Base-by-base conservation (phyloP, 2,113 vertebrate species). In the Uria lomvia region DNA sequence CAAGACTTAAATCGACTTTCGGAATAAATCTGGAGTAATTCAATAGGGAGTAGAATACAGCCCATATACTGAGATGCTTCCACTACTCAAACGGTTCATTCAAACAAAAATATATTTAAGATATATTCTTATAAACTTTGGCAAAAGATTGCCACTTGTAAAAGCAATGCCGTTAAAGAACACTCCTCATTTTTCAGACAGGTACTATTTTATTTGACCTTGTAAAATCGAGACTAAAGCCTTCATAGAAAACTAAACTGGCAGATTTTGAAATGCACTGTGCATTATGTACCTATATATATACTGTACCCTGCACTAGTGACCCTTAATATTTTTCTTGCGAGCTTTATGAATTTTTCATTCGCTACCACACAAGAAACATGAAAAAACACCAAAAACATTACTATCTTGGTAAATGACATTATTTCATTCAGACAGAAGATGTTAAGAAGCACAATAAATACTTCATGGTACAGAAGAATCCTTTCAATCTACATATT, bases 341-440 rank as follows among this genome's bases (percentile, higher is more conserved):
- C 5, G 9, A 82, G 73, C 53, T 65, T 75, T 68, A 95, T 92
- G 70, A 95, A 92, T 92, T 95, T 96, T 94, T 96, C 56, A 92
- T 93, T 75, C 3, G 0, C 58, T 92, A 87, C 55, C 65, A 84
- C 15, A 72, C 12, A 84, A 81, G 36, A 71, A 95, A 91, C 42
- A 66, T 5, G 24, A 91, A 92, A 89, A 68, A 47, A 15, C 23
- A 78, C 22, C 18, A 45, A 73, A 95, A 84, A 7, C 29, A 36
- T 40, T 2, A 62, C 60, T 89, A 15, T 38, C 60, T 71, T 52
- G 17, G 43, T 65, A 89, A 91, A 72, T 53, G 38, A 70, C 3
- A 2, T 40, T 81, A 56, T 75, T 81, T 91, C 40, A 92, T 84
- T 95, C 21, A 36, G 34, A 53, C 16, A 63, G 67, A 63, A 80